Conservation (phyloP, 2,113 vertebrate genomes). For the Mobula hypostoma region DNA sequence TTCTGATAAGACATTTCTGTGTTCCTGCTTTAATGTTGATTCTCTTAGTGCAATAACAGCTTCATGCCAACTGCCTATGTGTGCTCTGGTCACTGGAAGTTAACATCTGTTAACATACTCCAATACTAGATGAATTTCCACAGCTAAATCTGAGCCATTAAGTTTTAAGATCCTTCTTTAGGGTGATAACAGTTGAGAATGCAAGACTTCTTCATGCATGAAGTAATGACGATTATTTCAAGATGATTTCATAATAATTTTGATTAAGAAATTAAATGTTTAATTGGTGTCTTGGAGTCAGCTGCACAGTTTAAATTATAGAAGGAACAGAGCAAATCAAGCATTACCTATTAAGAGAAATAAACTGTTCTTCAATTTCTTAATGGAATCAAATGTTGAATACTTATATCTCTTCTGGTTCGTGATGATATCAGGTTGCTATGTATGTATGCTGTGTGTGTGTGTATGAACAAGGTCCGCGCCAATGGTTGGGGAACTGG, state of each 20-base stretch:
- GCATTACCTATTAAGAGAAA: no score
- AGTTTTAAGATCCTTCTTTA: not conserved
- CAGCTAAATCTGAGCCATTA: not conserved
- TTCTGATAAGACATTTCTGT: not conserved
- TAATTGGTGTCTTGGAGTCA: not conserved
- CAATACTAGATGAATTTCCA: not conserved
- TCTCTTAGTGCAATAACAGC: not conserved
- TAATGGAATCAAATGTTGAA: no score
- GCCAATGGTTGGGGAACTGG: no score
- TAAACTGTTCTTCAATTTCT: no score
- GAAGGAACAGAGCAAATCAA: not conserved
- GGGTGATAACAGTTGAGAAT: not conserved
- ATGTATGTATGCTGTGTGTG: no score
- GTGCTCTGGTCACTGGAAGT: not conserved
- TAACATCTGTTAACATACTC: not conserved
- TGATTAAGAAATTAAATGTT: not conserved
- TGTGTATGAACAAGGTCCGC: no score
- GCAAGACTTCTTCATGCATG: not conserved
- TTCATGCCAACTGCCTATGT: not conserved
- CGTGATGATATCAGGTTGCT: no score
- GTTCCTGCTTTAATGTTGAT: not conserved
- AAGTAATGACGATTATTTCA: not conserved
- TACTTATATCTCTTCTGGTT: no score
- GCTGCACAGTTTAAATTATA: not conserved
- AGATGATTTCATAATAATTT: constrained; percentile 1